phyloP scores from a whole-genome alignment of 2,888 invertebrate genomes.

The Epinotia demarniana region DNA sequence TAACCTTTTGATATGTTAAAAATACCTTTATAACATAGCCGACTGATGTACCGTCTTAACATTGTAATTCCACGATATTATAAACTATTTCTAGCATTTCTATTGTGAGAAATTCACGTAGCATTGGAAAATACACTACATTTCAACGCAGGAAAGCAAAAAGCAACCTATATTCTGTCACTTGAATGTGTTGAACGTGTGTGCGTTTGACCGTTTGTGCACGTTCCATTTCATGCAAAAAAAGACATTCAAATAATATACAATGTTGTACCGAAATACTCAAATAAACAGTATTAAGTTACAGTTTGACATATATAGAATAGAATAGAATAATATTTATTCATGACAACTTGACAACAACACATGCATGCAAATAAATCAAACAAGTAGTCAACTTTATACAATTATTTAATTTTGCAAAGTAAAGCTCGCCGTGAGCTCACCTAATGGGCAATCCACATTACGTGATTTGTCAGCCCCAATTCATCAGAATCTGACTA shows the following conservation, averaged over 20 bases:
- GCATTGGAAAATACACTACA: background rate
- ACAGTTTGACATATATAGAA: too few relatives aligned
- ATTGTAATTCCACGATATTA: slow-evolving; percentile 50
- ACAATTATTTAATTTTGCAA: too few relatives aligned
- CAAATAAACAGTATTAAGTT: too few relatives aligned
- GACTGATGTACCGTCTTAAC: slow-evolving; percentile 49
- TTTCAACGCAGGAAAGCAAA: background rate
- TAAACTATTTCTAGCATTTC: slow-evolving; percentile 2
- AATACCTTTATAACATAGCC: slow-evolving; percentile 62
- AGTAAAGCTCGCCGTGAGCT: too few relatives aligned
- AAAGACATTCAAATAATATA: background rate
- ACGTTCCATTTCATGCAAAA: slow-evolving; percentile 5
- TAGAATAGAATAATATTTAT: too few relatives aligned
- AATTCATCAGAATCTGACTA: too few relatives aligned
- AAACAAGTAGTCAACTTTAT: too few relatives aligned
- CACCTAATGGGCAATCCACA: too few relatives aligned
- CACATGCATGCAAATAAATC: too few relatives aligned
- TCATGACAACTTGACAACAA: too few relatives aligned
- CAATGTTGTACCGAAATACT: background rate
- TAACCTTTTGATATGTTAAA: slow-evolving; percentile 61
- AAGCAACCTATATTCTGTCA: background rate
- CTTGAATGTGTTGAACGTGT: too few relatives aligned
- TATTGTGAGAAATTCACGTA: slow-evolving; percentile 8
- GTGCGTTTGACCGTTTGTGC: background rate
- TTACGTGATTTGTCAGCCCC: too few relatives aligned